Conservation (phyloP, 2,113 vertebrate genomes). For the Scolopax mira region DNA sequence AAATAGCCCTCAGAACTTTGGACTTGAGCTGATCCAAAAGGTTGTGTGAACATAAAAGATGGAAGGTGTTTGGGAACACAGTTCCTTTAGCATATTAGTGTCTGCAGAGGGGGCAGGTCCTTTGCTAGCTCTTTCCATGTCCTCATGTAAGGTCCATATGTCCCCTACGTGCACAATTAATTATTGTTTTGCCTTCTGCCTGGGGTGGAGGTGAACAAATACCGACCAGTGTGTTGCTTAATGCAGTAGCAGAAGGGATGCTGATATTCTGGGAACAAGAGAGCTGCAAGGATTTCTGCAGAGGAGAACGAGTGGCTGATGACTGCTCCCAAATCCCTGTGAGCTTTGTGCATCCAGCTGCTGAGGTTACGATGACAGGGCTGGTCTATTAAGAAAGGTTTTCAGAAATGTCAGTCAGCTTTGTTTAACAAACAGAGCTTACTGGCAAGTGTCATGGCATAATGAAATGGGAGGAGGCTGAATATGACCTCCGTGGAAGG, state of each 20-base stretch:
- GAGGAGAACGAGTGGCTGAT: background rate
- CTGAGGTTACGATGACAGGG: background rate
- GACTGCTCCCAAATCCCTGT: background rate
- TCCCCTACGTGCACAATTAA: background rate
- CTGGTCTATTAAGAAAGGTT: slow-evolving; percentile 9
- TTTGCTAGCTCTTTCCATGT: background rate
- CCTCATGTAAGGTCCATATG: background rate
- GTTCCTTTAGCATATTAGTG: background rate
- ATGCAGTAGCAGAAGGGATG: background rate
- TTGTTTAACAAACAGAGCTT: slow-evolving; percentile 23
- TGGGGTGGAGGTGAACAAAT: background rate
- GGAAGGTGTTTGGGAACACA: background rate
- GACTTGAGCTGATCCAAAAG: background rate
- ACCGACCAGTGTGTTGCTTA: background rate
- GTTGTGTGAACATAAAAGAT: background rate
- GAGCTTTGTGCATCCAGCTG: background rate
- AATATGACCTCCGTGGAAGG: background rate
- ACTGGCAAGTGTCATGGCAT: background rate
- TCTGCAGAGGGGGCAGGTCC: background rate
- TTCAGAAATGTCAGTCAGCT: slow-evolving; percentile 45
- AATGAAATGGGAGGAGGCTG: background rate
- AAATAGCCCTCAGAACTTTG: background rate
- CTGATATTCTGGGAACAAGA: background rate
- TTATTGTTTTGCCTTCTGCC: slow-evolving; percentile 5
- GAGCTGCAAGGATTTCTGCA: slow-evolving; percentile 15